A percentile compares a stretch with the other conserved stretches of the same genome.
These are phyloP conservation scores for Batillaria attramentaria DNA, from an alignment of 1,140 invertebrate genomes.

Conservation along the genomic window DNA sequence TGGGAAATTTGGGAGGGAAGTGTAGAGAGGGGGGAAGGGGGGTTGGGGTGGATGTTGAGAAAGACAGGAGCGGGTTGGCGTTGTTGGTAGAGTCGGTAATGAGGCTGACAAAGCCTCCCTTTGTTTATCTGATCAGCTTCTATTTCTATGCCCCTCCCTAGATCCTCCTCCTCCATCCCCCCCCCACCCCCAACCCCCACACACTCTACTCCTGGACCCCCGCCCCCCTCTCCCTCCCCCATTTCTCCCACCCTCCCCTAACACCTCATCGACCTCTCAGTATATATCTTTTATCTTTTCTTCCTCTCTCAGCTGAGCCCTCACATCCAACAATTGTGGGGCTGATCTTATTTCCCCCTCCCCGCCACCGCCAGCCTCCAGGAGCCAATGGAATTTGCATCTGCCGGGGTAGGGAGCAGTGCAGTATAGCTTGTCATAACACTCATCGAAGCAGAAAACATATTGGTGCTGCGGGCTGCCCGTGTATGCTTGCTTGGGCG, in stretches of 20 bases:
- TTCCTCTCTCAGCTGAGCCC: not conserved
- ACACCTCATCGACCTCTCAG: too few relatives aligned
- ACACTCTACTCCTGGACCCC: too few relatives aligned
- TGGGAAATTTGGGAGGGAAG: too few relatives aligned
- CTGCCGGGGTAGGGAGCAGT: not conserved
- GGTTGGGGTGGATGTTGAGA: not conserved
- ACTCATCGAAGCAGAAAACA: constrained; percentile 23
- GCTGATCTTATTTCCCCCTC: constrained; percentile 19
- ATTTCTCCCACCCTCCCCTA: too few relatives aligned
- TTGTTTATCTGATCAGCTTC: constrained; percentile 32
- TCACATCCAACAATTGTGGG: constrained; percentile 19
- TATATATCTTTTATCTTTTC: not conserved
- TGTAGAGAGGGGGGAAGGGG: not conserved
- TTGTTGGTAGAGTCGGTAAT: constrained; percentile 1
- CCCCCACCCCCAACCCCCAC: too few relatives aligned
- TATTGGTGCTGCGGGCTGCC: constrained; percentile 3
- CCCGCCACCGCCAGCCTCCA: not conserved
- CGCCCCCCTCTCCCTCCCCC: too few relatives aligned
- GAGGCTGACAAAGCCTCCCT: constrained; percentile 11
- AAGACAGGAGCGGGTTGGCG: not conserved
- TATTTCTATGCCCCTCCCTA: too few relatives aligned
- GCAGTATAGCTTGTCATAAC: constrained; percentile 23
- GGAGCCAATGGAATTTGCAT: constrained; percentile 25
- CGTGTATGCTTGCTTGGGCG: constrained; percentile 1
- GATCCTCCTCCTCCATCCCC: too few relatives aligned